Evolutionary conservation across 2,888 invertebrate genomes (phyloP).

Genomic region (Thecophora atra): DNA sequence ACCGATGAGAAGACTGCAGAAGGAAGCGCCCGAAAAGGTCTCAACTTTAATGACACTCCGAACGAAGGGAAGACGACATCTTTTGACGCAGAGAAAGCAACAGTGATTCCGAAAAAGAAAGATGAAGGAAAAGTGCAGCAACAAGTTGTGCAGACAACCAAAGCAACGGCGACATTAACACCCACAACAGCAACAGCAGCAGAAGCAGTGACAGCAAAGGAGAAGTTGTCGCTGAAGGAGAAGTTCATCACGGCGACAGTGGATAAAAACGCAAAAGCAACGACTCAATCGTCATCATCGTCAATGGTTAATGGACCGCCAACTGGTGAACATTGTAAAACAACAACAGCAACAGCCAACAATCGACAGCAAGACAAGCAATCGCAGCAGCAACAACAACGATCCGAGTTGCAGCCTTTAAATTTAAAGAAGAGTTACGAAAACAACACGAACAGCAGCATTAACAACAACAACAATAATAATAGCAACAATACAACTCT

Average conservation of each 20-base stretch:
- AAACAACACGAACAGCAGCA: constrained; percentile 58
- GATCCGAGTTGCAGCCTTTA: constrained; percentile 63
- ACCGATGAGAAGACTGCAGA: constrained; percentile 11
- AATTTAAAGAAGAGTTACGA: constrained; percentile 69
- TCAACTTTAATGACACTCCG: constrained; percentile 44
- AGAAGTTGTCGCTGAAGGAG: neutral
- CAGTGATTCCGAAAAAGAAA: neutral
- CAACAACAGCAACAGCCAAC: constrained; percentile 29
- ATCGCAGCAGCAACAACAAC: constrained; percentile 47
- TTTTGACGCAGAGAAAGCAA: too few relatives aligned
- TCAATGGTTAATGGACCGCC: constrained; percentile 30
- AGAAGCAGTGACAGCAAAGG: constrained; percentile 1
- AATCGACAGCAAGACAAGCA: constrained; percentile 13
- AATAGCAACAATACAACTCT: constrained; percentile 42
- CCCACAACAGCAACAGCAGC: neutral
- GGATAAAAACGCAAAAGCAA: constrained; percentile 3
- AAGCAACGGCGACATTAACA: constrained; percentile 9
- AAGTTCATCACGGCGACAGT: neutral
- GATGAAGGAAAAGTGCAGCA: neutral
- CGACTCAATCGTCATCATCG: constrained; percentile 17
- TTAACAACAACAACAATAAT: constrained; percentile 56
- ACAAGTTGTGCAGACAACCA: neutral
- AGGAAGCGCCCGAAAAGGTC: constrained; percentile 45
- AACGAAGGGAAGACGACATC: constrained; percentile 3
- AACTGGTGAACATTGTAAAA: constrained; percentile 31